Evolutionary conservation across 2,888 invertebrate species (phyloP).

Genomic region (Thera obeliscata): DNA sequence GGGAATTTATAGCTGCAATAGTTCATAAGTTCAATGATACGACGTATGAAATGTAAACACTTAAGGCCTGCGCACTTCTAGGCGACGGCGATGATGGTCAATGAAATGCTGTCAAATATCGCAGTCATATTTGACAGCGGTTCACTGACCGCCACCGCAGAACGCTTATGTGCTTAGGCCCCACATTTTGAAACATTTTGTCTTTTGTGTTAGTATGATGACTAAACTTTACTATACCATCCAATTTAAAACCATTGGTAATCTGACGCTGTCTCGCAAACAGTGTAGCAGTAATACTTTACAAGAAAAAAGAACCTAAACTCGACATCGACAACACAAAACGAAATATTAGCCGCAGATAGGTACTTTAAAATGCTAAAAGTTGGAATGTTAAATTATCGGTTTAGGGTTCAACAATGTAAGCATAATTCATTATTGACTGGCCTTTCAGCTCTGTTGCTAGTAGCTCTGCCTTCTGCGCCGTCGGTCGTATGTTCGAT

Average conservation of each 20-base stretch:
- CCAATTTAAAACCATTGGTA: background rate
- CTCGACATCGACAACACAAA: slow-evolving; percentile 53
- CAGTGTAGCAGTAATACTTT: slow-evolving; percentile 59
- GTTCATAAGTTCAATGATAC: slow-evolving; percentile 29
- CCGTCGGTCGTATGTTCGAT: no score
- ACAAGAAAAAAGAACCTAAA: slow-evolving; percentile 60
- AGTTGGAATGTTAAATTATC: background rate
- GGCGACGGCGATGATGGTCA: no score
- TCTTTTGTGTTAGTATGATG: background rate
- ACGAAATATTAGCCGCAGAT: slow-evolving; percentile 43
- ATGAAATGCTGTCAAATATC: no score
- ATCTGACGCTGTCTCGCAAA: slow-evolving; percentile 49
- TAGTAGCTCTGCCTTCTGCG: no score
- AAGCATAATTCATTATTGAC: background rate
- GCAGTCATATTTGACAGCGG: no score
- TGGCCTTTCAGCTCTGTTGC: no score
- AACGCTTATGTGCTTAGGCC: no score
- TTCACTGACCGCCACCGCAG: no score
- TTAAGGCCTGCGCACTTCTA: background rate
- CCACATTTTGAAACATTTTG: background rate
- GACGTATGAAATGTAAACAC: slow-evolving; percentile 12
- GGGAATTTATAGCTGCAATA: slow-evolving; percentile 31
- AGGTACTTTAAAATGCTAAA: background rate
- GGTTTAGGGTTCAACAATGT: background rate
- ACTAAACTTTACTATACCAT: background rate